Evolutionary conservation across 1,140 invertebrate species (phyloP), one percentile per base, ranked within the genome.

Genomic region (Tetraneura akinire): DNA sequence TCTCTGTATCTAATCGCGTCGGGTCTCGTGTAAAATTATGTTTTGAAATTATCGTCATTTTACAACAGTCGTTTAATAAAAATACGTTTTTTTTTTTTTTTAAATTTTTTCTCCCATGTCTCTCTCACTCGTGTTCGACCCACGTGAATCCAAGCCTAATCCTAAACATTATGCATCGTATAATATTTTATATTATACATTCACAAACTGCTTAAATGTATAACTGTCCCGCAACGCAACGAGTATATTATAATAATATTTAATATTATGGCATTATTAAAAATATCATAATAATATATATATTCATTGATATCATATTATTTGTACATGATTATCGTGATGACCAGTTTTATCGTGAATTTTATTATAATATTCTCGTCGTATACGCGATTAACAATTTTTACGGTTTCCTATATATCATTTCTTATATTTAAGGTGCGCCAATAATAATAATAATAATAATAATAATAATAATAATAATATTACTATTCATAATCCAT

Each of bases 281-380:
- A 42, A 37, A 66, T 42, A 42, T 66, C 29, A 18, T 64, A 18
- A n/a, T n/a, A 37, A 32, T 64, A 64, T 37, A 64, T 42, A 29
- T 66, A 18, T 66, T 42, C 32, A n/a, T 42, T 42, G 18, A 42
- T 42, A 66, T 62, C 32, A 4, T 18, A 18, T 32, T 32, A 18
- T 42, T 66, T 29, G 18, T 66, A 42, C 62, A 62, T 32, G 62
- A 66, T 66, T 42, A 66, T 42, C 62, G 62, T 66, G 32, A 42
- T 32, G 32, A 66, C 62, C 62, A 42, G 62, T 37, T 62, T 62
- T 62, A 32, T 62, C 26, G 29, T 32, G 29, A 32, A 18, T 62
- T 62, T 62, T 32, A 62, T 60, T 62, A 62, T 32, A n/a, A n/a
- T n/a, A n/a, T 62, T 18, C 32, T 32, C 26, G 60, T 16, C 16